Conservation (phyloP, 2,113 vertebrate genomes). For the Tachysurus vachellii region DNA sequence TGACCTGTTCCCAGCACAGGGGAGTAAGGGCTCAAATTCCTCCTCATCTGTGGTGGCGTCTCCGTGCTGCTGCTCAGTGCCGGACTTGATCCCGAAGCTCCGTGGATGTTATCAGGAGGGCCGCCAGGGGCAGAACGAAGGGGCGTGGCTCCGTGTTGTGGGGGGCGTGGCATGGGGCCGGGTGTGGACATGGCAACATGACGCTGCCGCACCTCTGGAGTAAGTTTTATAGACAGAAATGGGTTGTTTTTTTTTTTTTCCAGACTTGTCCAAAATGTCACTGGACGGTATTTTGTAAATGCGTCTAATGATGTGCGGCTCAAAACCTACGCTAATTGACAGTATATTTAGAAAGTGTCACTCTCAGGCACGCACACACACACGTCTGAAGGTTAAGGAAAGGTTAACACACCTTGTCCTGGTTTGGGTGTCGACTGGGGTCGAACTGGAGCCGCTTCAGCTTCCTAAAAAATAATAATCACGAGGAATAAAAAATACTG, state of each 20-base stretch:
- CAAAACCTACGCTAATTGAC: background rate
- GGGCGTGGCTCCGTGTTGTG: conserved; percentile 66
- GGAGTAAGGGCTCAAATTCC: conserved; percentile 77
- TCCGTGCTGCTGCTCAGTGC: conserved; percentile 69
- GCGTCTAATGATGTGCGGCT: conserved; percentile 17
- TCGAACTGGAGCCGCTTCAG: conserved; percentile 80
- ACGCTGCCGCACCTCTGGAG: conserved; percentile 88
- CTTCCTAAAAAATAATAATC: conserved; percentile 73
- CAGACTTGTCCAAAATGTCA: background rate
- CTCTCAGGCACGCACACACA: background rate
- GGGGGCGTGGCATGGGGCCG: conserved; percentile 61
- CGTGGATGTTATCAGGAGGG: conserved; percentile 77
- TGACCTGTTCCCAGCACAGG: conserved; percentile 82
- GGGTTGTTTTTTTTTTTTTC: background rate
- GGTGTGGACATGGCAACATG: conserved; percentile 78
- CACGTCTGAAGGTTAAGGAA: too few species aligned
- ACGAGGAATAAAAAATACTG: background rate
- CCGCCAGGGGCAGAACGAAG: conserved; percentile 82
- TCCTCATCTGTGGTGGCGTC: conserved; percentile 67
- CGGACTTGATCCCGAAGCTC: conserved; percentile 36
- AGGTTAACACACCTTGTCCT: conserved; percentile 81
- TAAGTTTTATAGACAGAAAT: background rate
- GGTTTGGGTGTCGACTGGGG: conserved; percentile 81
- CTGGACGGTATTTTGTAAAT: background rate
- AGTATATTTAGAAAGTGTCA: background rate